These are phyloP conservation scores for Gymnoscopelus microlampas DNA, from an alignment of 2,797 vertebrate genomes.

Conservation along the genomic window DNA sequence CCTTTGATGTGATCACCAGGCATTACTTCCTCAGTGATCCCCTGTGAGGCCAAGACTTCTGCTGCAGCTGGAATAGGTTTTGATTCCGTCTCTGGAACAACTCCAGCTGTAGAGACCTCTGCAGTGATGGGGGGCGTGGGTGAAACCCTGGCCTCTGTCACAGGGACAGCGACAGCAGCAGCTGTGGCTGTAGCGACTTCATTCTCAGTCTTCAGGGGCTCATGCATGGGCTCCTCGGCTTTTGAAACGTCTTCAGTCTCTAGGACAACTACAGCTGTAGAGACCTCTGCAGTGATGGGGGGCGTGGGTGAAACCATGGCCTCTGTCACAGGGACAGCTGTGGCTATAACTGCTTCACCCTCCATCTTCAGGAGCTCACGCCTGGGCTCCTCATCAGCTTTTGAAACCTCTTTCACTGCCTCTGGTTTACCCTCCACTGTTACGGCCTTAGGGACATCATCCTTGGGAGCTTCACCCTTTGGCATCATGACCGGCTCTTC, in stretches of 20 bases:
- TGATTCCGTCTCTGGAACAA: slow-evolving; percentile 34
- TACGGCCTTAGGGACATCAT: slow-evolving; percentile 21
- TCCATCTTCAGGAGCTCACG: slow-evolving; percentile 32
- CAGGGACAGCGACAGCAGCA: background rate
- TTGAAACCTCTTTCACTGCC: slow-evolving; percentile 16
- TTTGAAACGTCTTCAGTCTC: slow-evolving; percentile 22
- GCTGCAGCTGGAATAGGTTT: slow-evolving; percentile 17
- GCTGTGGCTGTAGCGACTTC: background rate
- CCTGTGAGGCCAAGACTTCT: slow-evolving; percentile 25
- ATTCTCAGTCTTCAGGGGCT: slow-evolving; percentile 1
- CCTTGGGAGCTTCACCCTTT: slow-evolving; percentile 29
- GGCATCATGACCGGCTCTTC: slow-evolving; percentile 31
- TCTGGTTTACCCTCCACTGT: slow-evolving; percentile 7
- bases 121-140: slow-evolving; percentile 20
- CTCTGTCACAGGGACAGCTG: slow-evolving; percentile 23
- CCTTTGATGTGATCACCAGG: slow-evolving; percentile 28
- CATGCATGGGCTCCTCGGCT: background rate
- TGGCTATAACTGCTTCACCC: slow-evolving; percentile 9
- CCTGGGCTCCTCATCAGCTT: slow-evolving; percentile 33
- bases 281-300: slow-evolving; percentile 30
- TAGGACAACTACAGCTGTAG: slow-evolving; percentile 25
- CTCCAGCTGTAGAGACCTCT: slow-evolving; percentile 24
- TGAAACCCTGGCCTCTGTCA: slow-evolving; percentile 1
- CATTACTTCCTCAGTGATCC: slow-evolving; percentile 34
- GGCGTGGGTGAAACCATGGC: slow-evolving; percentile 12